Base-by-base conservation (phyloP, 2,888 invertebrate genomes). In the Anarsia innoxiella region DNA sequence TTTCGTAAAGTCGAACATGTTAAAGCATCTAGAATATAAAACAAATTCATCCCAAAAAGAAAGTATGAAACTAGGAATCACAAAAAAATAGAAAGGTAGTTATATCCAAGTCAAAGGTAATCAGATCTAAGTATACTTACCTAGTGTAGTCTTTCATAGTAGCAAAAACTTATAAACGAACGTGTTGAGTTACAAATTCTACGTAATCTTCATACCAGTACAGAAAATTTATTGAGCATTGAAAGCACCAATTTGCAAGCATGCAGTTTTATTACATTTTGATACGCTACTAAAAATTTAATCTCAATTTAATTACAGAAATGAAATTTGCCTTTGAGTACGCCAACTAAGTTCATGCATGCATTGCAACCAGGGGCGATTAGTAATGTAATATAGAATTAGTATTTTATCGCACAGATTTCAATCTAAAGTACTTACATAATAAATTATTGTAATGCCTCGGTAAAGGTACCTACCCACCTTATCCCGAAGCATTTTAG, bases 211-310 rank as follows among this genome's bases (percentile, higher is more conserved):
- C n/a, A n/a, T 41, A 42, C 36, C 31, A 36, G 29, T 46, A 40
- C 41, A 30, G 40, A 54, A 53, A 56, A 51, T 58, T 59, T 50
- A 62, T 53, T 54, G 53, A 51, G 52, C 57, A 51, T 51, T 56
- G 56, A 59, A 52, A 54, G 62, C 49, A 55, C 58, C 62, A 66
- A 68, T 72, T 72, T 66, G 69, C 61, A 62, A 66, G 61, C 66
- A 64, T 51, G 52, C 51, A 53, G 44, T 69, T 79, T 79, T 76
- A 80, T 59, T 62, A 72, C 61, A 59, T 71, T 61, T 63, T 74
- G 76, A 73, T 65, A 78, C 78, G 79, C 71, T 69, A 64, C 59
- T 76, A 66, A 75, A 72, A 67, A 53, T 77, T 79, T 77, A 79
- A 82, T 82, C 77, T 70, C 52, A 59, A 60, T 77, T 76, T 75